Base-by-base conservation (phyloP, 2,113 vertebrate genomes). In the Coregonus clupeaformis region DNA sequence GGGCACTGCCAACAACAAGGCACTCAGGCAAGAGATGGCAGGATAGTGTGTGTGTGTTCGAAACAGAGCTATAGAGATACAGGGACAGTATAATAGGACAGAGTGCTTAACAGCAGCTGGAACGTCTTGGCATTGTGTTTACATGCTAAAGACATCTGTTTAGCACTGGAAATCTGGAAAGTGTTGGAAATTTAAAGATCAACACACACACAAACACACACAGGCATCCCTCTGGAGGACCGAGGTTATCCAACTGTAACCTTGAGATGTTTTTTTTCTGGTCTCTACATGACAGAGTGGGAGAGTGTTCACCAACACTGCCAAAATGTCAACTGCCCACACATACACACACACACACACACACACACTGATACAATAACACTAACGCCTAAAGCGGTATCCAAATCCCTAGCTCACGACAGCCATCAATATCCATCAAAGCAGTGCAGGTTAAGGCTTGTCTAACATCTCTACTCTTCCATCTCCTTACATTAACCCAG, bases 281-380 rank as follows among this genome's bases (percentile, higher is more conserved):
- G 4, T 30, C 13, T 16, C 22, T 52, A 4, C 45, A 20, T 75
- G 4, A 45, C 9, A 6, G 22, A 18, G 25, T 36, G 16, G 14
- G 16, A 2, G 36, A 52, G 68, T 63, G 5, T 36, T 32, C 47
- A 52, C 22, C 3, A 3, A 49, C 32, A 3, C 29, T 71, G 14
- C 45, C 64, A 49, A 69, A 69, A 80, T 76, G 74, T 69, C 59
- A 76, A 24, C 11, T 42, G 6, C 6, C 79, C 66, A 59, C 29
- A n/a, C 36, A 72, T 42, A 4, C 68, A 49, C 42, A 20, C 68
- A 69, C 68, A 69, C 18, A 12, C 24, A 29, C 63, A 65, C 6
- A 67, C 45, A 32, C 55, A 72, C 22, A 1, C 67, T n/a, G 16
- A 20, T 24, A 70, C 22, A 70, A 11, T 3, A 7, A 6, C 30